These are phyloP conservation scores for Cercocebus atys DNA, from an alignment of 2,113 vertebrate species.

Conservation along the genomic window DNA sequence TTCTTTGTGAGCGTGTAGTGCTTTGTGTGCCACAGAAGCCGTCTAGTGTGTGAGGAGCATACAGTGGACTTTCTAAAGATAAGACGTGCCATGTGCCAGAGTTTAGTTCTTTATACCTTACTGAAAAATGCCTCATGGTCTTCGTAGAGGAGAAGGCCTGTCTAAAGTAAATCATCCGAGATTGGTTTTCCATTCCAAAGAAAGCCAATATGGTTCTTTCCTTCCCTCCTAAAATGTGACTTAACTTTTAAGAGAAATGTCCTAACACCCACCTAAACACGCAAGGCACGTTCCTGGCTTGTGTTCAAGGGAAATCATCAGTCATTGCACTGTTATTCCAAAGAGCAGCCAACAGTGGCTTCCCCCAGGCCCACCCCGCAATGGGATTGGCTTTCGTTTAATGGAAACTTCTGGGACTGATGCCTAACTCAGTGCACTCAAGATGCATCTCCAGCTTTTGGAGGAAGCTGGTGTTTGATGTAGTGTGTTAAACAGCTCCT, in stretches of 20 bases:
- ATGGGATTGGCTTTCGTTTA: neutral
- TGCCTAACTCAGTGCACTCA: neutral
- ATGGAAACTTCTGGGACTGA: neutral
- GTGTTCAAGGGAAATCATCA: neutral
- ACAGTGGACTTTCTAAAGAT: neutral
- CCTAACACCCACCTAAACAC: neutral
- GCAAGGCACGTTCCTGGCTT: fast-evolving
- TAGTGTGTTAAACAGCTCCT: neutral
- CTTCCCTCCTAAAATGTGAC: neutral
- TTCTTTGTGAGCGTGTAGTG: neutral
- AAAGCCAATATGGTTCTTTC: too few species aligned
- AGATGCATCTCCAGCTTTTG: fast-evolving
- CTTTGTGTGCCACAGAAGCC: neutral
- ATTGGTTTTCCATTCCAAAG: neutral
- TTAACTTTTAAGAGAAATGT: neutral
- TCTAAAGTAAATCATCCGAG: neutral
- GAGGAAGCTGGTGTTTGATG: neutral
- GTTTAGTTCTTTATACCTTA: neutral
- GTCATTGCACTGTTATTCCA: neutral
- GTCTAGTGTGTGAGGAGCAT: fast-evolving
- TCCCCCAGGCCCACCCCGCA: neutral
- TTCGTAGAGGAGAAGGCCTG: neutral
- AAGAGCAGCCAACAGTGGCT: neutral
- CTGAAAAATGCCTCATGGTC: fast-evolving
- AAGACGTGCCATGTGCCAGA: fast-evolving